A percentile compares a stretch with the other conserved stretches of the same genome.
Evolutionary conservation across 64 coral and sea anemone genomes (phyloP).

Genomic region (Cladopsammia gracilis): DNA sequence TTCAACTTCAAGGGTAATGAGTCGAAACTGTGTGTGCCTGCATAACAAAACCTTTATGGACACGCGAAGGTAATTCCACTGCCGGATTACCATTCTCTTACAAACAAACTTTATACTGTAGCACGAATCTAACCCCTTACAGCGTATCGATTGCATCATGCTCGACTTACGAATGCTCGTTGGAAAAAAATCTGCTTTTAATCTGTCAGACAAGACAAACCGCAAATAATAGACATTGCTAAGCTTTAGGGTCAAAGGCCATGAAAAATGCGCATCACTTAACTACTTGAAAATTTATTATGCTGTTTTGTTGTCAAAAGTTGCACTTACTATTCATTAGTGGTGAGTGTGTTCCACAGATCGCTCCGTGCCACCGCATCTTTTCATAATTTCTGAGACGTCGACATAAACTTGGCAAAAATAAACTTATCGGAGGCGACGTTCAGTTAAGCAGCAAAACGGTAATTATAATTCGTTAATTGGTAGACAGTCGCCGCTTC

Average conservation of each 20-base stretch:
- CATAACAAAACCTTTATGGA: too few species aligned
- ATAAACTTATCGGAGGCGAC: too few species aligned
- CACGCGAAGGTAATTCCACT: too few species aligned
- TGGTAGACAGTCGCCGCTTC: background rate
- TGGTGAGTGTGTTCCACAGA: background rate
- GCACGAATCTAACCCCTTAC: too few species aligned
- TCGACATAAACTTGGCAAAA: too few species aligned
- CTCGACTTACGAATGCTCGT: too few species aligned
- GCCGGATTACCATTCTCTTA: too few species aligned
- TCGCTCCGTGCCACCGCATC: background rate
- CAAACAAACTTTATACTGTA: too few species aligned
- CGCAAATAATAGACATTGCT: conserved; percentile 7
- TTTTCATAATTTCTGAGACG: background rate
- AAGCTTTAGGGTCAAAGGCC: background rate
- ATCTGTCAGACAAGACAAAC: background rate
- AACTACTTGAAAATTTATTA: background rate
- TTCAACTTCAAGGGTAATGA: too few species aligned
- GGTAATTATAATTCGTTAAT: background rate
- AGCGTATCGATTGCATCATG: too few species aligned
- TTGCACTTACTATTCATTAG: background rate
- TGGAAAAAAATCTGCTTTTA: background rate
- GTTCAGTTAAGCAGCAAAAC: too few species aligned
- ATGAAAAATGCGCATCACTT: background rate
- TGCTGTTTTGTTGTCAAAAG: background rate
- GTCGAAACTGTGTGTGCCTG: too few species aligned